phyloP scores from a whole-genome alignment of 1,140 invertebrate genomes.

The Anoplophora glabripennis region DNA sequence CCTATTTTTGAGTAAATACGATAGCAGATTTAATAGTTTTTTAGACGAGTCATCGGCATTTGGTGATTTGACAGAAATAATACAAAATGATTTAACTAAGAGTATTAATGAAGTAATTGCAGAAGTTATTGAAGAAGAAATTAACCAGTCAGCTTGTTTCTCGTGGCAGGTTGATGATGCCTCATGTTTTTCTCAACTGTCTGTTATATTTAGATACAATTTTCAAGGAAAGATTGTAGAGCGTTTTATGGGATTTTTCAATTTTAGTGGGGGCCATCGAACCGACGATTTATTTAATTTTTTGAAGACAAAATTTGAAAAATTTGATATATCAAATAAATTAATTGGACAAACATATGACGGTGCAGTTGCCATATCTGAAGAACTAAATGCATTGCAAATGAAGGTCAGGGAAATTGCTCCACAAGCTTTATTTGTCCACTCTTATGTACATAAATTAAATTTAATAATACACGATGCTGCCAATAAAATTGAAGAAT shows the following conservation, averaged over 20 bases:
- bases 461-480: slow-evolving; percentile 36
- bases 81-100: background rate
- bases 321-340: slow-evolving; percentile 34
- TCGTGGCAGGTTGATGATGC: slow-evolving; percentile 38
- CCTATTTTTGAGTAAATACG: background rate
- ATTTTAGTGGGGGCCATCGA: slow-evolving; percentile 10
- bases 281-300: slow-evolving; percentile 30
- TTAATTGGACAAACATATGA: slow-evolving; percentile 43
- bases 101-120: background rate
- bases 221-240: slow-evolving; percentile 29
- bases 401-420: slow-evolving; percentile 31
- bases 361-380: slow-evolving; percentile 39
- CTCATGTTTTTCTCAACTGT: slow-evolving; percentile 34
- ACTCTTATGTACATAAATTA: too few relatives aligned
- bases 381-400: slow-evolving; percentile 36
- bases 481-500: slow-evolving; percentile 25
- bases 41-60: background rate
- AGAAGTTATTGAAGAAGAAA: background rate
- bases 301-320: slow-evolving; percentile 16
- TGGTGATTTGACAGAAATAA: background rate
- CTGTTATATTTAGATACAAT: slow-evolving; percentile 36
- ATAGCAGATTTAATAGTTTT: background rate
- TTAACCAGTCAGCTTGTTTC: slow-evolving; percentile 54
- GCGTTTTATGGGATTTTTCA: slow-evolving; percentile 27
- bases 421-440: slow-evolving; percentile 36